phyloP scores from a whole-genome alignment of 2,888 invertebrate genomes.

The Peribatodes rhomboidaria region DNA sequence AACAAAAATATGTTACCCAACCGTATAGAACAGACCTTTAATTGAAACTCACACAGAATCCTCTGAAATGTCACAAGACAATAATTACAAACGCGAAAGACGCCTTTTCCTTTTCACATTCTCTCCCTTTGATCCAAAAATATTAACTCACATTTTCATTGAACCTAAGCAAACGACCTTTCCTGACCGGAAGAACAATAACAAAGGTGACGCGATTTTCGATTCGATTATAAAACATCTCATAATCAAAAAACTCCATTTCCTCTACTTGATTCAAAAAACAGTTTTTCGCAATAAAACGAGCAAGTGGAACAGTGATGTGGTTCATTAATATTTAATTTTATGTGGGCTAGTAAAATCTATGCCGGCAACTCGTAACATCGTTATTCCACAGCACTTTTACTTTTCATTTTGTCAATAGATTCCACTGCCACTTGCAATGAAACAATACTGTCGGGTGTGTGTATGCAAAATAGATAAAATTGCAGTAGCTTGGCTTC shows the following conservation, averaged over 20 bases:
- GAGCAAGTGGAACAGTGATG: conserved; percentile 34
- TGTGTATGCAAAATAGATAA: conserved; percentile 7
- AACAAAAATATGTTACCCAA: too few relatives aligned
- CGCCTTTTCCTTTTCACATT: conserved; percentile 15
- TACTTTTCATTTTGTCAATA: conserved; percentile 53
- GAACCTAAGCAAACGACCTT: conserved; percentile 21
- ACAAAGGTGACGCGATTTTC: conserved; percentile 29
- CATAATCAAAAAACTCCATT: conserved; percentile 67
- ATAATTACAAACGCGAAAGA: conserved; percentile 17
- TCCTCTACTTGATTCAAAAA: conserved; percentile 41
- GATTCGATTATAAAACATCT: conserved; percentile 42
- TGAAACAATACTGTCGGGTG: conserved; percentile 41
- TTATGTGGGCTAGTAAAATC: conserved; percentile 24
- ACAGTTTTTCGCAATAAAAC: conserved; percentile 42
- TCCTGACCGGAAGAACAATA: conserved; percentile 14
- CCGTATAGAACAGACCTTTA: background rate
- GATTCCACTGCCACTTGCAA: conserved; percentile 36
- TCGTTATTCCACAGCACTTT: conserved; percentile 32
- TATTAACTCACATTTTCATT: conserved; percentile 21
- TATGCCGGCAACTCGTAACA: conserved; percentile 27
- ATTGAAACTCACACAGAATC: conserved; percentile 35
- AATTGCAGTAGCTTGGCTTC: conserved; percentile 12
- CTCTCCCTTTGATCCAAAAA: conserved; percentile 19
- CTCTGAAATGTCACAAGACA: conserved; percentile 9
- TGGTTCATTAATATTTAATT: conserved; percentile 37